Evolutionary conservation across 2,888 invertebrate species (phyloP), one percentile per base, ranked within the genome.

Genomic region (Drepana falcataria): DNA sequence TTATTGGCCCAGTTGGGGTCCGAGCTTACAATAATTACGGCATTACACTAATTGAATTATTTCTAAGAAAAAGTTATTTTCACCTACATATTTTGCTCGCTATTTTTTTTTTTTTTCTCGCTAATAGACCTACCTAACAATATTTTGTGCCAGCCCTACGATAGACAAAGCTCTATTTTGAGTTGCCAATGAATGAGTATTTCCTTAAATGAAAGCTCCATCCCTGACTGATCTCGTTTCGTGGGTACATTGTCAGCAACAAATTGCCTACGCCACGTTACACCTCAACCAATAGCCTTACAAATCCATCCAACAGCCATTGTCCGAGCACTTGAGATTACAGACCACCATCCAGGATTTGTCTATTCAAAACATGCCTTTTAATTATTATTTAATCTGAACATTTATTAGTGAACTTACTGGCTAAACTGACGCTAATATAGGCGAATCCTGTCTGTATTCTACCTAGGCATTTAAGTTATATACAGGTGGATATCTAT

Each of bases 211-310:
- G 51, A 40, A 51, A 51, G 40, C 40, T 51, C 35, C 40, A 51
- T 40, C 40, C 77, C 75, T 71, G 80, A 77, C 69, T 84, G 87
- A 87, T 87, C 86, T 83, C 77, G 76, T 85, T 84, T 80, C 76
- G 77, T 73, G 70, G 69, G 70, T 67, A 66, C 77, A 75, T 85
- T 83, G 82, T 84, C 64, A 69, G 55, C 57, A 65, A 60, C 77
- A 81, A 86, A 87, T 87, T 77, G 81, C 76, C 77, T 76, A 80
- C 72, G 79, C 77, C 41, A 34, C 40, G 40, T 44, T 44, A 44
- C 44, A 9, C 9, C 44, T 44, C 44, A 44, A 9, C 44, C 44
- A 44, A 44, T 9, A 44, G 7, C 9, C 44, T 9, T 44, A 9
- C 44, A 44, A 44, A 44, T 44, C 44, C 44, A 44, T 44, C 44